Percentiles rank a stretch among this genome's conserved stretches.
Evolutionary conservation across 53 echinoderm and acorn worm species (phyloP).

Genomic region (Paracentrotus lividus): DNA sequence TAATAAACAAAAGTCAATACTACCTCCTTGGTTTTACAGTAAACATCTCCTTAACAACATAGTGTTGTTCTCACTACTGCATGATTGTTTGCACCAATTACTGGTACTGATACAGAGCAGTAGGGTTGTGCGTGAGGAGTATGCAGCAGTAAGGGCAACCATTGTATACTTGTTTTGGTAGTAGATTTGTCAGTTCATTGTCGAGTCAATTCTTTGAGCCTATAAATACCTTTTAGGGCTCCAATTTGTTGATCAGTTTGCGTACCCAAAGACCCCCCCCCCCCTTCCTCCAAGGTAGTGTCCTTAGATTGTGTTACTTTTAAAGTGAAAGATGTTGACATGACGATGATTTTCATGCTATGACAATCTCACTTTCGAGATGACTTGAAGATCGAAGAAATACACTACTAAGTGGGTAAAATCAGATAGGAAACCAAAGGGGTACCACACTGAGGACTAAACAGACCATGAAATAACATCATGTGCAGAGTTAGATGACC

Average conservation of each 20-base stretch:
- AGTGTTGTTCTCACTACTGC: neutral
- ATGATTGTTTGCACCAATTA: neutral
- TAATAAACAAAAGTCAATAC: neutral
- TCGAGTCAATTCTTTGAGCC: neutral
- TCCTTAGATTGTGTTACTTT: neutral
- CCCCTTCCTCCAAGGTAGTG: neutral
- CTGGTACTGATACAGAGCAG: neutral
- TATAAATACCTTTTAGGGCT: neutral
- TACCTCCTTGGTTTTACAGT: neutral
- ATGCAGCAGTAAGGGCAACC: neutral
- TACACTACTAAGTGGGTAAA: neutral
- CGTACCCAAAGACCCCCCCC: neutral
- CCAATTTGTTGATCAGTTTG: neutral
- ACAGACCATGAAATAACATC: neutral
- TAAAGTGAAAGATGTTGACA: neutral
- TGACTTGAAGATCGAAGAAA: constrained; percentile 11
- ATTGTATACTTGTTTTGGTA: neutral
- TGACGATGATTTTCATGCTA: constrained; percentile 35
- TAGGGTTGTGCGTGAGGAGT: neutral
- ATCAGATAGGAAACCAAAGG: neutral
- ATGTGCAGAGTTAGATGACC: too few species aligned
- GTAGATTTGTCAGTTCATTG: neutral
- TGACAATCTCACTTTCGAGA: neutral
- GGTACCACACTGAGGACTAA: neutral
- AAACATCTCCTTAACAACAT: neutral